Base-by-base conservation (phyloP, 2,888 invertebrate genomes). In the Thecocarcelia acutangulata region DNA sequence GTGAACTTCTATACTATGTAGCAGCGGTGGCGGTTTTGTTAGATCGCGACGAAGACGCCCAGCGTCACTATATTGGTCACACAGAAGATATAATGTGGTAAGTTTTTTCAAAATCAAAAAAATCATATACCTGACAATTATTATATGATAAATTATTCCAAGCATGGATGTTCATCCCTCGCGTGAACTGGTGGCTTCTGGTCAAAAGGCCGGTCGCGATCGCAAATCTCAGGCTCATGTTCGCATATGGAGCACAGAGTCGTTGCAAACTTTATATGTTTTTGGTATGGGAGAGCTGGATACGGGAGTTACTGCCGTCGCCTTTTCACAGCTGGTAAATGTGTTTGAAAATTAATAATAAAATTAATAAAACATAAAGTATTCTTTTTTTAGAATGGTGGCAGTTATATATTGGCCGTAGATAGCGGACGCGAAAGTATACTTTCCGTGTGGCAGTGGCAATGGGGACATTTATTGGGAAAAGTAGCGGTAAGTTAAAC, bases 361-460 rank as follows among this genome's bases (percentile, higher is more conserved):
- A 33, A 33, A 33, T 5, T 6, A 33, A 9, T 12, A n/a, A 46
- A 13, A 12, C 13, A 12, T 33, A n/a, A 40, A 28, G 5, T 17
- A 15, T 69, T 13, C n/a, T 61, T 40, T 46, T 56, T 77, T 17
- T 89, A 97, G 97, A 97, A 97, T 87, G 96, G 96, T 1, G 97
- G 97, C 15, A 96, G 96, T 88, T 97, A 97, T 89, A 95, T 98
- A 54, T 89, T 97, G 85, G 97, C 96, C 0, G 95, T 97, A 37
- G 97, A 98, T 88, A 96, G 95, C 3, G 96, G 97, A 0, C 93
- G 96, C 61, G 97, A 97, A 90, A 96, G 97, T 87, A 96, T 97
- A 83, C 92, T 97, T 3, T 97, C 97, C 0, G 96, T 98, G 0
- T 98, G 97, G 97, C 97, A 97, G 87, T 97, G 97, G 97, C 96